Base-by-base conservation (phyloP, 2,113 vertebrate species). In the Mohoua ochrocephala region DNA sequence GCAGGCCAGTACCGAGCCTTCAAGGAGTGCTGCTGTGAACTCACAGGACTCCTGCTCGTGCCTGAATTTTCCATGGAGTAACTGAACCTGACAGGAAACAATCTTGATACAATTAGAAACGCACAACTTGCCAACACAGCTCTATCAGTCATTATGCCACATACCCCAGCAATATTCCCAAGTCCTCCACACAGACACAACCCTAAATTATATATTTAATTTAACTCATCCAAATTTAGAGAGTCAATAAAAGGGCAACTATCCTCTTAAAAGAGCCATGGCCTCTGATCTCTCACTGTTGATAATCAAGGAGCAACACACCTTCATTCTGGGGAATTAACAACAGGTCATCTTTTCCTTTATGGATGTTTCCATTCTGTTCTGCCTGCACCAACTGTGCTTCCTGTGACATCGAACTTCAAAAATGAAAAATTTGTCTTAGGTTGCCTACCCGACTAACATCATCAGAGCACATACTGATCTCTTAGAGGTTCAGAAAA, bases 21-120 rank as follows among this genome's bases (percentile, higher is more conserved):
- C 35, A 17, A 39, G 23, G 35, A 79, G 31, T 0, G 0, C 65
- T 57, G 83, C 31, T 78, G 47, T 27, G 86, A 84, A 39, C 35
- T 79, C 1, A 0, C 69, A 59, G 37, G 30, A 16, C n/a, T 91
- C 28, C 74, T 64, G 35, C 30, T 76, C 0, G 0, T 35, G 33
- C 37, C 16, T 44, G 44, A 33, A 22, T 64, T 85, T 88, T 56
- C 75, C 49, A 33, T 2, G 10, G 39, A 78, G 20, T 24, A 53
- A 63, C 4, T 47, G 52, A 63, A 19, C 31, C 37, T 30, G 35
- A 83, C 33, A 85, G 44, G 52, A 85, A 88, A 44, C 33, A 27
- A n/a, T 39, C 69, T 11, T 20, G 28, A 30, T 6, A 33, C 49
- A 73, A 81, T 39, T 53, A 52, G 30, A 67, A 67, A 79, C 7